Conservation (phyloP, 2,888 invertebrate species). For the Athalia circularis region DNA sequence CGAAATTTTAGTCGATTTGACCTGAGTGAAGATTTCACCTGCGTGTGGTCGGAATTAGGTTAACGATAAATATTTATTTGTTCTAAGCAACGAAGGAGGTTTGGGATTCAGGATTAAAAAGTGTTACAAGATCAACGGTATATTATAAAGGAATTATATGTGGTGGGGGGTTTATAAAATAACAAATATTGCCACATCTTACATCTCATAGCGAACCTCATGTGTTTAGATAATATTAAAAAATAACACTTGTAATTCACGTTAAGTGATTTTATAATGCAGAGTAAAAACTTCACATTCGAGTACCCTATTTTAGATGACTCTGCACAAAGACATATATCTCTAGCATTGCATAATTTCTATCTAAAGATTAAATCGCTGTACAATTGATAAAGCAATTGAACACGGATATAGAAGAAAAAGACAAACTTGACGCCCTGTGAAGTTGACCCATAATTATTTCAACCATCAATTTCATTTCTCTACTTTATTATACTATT, state of each 20-base stretch:
- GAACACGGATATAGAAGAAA: too few relatives aligned
- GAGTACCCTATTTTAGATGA: conserved; percentile 64
- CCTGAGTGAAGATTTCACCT: too few relatives aligned
- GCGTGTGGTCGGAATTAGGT: too few relatives aligned
- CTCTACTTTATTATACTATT: too few relatives aligned
- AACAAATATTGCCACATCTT: conserved; percentile 15
- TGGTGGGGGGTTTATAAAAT: neutral
- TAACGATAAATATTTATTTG: too few relatives aligned
- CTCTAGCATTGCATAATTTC: neutral
- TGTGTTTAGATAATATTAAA: conserved; percentile 17
- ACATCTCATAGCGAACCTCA: neutral
- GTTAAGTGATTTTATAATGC: neutral
- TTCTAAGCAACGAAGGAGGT: too few relatives aligned
- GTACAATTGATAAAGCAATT: too few relatives aligned
- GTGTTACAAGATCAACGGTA: conserved; percentile 29
- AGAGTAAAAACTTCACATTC: conserved; percentile 8
- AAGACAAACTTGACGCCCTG: too few relatives aligned
- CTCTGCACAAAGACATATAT: conserved; percentile 60
- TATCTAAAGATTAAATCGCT: too few relatives aligned
- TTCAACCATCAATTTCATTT: too few relatives aligned
- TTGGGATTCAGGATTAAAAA: conserved; percentile 3
- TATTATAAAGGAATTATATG: neutral
- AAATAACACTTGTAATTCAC: conserved; percentile 12
- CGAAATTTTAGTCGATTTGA: too few relatives aligned
- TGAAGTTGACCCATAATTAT: too few relatives aligned